Evolutionary conservation across 2,113 vertebrate genomes (phyloP).

Genomic region (Madoqua kirkii): DNA sequence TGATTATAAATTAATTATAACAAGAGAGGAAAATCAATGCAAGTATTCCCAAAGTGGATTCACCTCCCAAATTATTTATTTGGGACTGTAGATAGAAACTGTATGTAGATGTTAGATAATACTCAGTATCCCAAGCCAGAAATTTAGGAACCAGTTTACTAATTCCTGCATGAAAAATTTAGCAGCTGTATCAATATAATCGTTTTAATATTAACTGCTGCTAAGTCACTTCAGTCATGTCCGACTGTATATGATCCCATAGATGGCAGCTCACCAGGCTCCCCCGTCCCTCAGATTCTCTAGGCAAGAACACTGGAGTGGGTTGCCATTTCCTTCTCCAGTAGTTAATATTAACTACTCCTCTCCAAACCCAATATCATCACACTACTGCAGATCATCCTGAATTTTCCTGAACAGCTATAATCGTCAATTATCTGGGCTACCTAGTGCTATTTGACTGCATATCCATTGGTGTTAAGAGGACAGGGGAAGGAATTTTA

Average conservation of each 20-base stretch:
- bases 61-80: not conserved
- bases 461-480: not conserved
- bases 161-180: not conserved
- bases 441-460: too few relatives aligned
- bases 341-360: not conserved
- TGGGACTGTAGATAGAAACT: not conserved
- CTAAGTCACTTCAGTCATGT: too few relatives aligned
- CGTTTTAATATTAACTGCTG: not conserved
- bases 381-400: not conserved
- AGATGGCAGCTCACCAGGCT: too few relatives aligned
- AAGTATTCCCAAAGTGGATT: not conserved
- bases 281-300: too few relatives aligned
- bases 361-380: not conserved
- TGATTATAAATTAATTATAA: not conserved
- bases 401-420: not conserved
- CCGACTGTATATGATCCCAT: too few relatives aligned
- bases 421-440: not conserved
- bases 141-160: not conserved
- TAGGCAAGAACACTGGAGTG: too few relatives aligned
- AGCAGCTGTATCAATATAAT: not conserved
- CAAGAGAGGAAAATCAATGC: not conserved
- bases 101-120: not conserved
- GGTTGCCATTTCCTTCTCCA: too few relatives aligned
- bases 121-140: not conserved
- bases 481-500: not conserved